Base-by-base conservation (phyloP, 2,797 vertebrate genomes). In the Anabacerthia variegaticeps region DNA sequence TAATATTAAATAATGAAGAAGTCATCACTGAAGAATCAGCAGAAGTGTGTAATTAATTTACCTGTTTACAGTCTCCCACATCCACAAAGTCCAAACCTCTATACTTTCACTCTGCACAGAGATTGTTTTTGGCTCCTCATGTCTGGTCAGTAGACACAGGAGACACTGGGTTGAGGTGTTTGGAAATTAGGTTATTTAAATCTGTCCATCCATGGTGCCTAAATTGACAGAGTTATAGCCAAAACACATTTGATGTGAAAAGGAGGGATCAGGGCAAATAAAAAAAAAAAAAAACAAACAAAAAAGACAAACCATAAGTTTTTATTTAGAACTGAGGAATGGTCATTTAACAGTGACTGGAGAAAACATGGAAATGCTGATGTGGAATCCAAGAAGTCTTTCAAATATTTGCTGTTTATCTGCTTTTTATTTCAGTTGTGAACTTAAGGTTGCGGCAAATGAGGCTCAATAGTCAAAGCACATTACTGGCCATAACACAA, bases 1-100 rank as follows among this genome's bases (percentile, higher is more conserved):
- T 80, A 54, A 51, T 81, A 54, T 44, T 67, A 71, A 95, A 77
- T 61, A 77, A 89, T n/a, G 26, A 71, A 71, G 32, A 62, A 85
- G 68, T 56, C 4, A 77, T 15, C 28, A 26, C 17, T 24, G 46
- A 88, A 26, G 36, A 66, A 87, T 54, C 51, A 69, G 16, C 58
- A 59, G 12, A 58, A 69, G 3, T 49, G 34, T 68, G 22, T 61
- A 17, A 86, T 72, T 83, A 77, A 58, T 32, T 84, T 56, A 68
- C 8, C 34, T 81, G 28, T 65, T 94, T 46, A 43, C 17, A 20
- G 6, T 59, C 22, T 65, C 20, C 41, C 30, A 44, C 9, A 39
- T 49, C 80, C 59, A 59, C 39, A 69, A 76, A 69, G 5, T 23
- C 18, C 26, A 46, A 72, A 76, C 0, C 1, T 49, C 34, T 80